These are phyloP conservation scores for Lepisosteus oculatus DNA, from an alignment of 2,113 vertebrate genomes.

Conservation along the genomic window DNA sequence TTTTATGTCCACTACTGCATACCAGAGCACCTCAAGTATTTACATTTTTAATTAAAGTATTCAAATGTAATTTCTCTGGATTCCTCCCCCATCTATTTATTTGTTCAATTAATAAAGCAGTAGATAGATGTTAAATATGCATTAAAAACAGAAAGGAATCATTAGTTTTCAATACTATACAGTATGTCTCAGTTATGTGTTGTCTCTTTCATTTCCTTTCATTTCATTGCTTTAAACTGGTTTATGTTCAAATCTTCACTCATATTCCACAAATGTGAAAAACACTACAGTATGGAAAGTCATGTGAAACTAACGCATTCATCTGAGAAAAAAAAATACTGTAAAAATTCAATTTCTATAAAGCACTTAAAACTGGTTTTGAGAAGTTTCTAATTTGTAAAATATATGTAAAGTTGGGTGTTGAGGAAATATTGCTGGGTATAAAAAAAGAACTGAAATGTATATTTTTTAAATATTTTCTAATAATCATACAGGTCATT, in stretches of 20 bases:
- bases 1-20: slow-evolving; percentile 15
- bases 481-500: slow-evolving; percentile 39
- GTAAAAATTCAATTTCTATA: slow-evolving; percentile 30
- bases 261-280: slow-evolving; percentile 12
- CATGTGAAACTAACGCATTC: slow-evolving; percentile 6
- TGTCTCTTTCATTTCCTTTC: slow-evolving; percentile 1
- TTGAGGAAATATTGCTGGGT: slow-evolving; percentile 39
- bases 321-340: slow-evolving; percentile 32
- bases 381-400: slow-evolving; percentile 30
- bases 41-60: slow-evolving; percentile 22
- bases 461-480: slow-evolving; percentile 70
- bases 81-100: slow-evolving; percentile 7
- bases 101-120: slow-evolving; percentile 16
- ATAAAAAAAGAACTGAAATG: slow-evolving; percentile 42
- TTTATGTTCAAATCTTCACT: slow-evolving; percentile 18
- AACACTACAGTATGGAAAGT: neutral
- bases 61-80: slow-evolving; percentile 6
- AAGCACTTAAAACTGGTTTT: slow-evolving; percentile 20
- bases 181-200: slow-evolving; percentile 25
- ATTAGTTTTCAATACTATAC: slow-evolving; percentile 1
- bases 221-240: neutral
- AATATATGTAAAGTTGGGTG: slow-evolving; percentile 30
- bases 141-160: slow-evolving; percentile 1
- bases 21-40: slow-evolving; percentile 30
- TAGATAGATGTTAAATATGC: slow-evolving; percentile 19